Conservation (phyloP, 2,888 invertebrate genomes). For the Muscina levida region DNA sequence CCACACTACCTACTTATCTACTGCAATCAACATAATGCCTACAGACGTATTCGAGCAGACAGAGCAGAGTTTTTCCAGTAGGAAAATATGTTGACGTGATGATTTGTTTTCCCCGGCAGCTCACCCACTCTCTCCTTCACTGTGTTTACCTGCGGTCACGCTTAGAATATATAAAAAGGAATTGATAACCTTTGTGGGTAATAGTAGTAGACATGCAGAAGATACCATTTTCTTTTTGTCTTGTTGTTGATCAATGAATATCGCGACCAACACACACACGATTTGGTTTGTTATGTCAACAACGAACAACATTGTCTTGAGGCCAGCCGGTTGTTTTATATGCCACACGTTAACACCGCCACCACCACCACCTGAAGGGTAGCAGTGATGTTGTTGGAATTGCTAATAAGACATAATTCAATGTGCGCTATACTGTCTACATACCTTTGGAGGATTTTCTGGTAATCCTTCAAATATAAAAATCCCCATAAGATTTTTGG, state of each 20-base stretch:
- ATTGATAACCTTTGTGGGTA: slow-evolving; percentile 29
- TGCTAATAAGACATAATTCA: slow-evolving; percentile 22
- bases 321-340: slow-evolving; percentile 26
- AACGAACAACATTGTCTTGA: slow-evolving; percentile 17
- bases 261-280: background rate
- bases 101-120: slow-evolving; percentile 43
- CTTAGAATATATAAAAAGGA: slow-evolving; percentile 30
- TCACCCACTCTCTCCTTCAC: too few species aligned
- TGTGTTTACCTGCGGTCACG: slow-evolving; percentile 21
- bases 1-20: slow-evolving; percentile 45
- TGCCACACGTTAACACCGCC: slow-evolving; percentile 33
- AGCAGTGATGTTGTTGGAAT: slow-evolving; percentile 18
- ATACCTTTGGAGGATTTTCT: slow-evolving; percentile 12
- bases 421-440: background rate
- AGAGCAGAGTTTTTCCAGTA: slow-evolving; percentile 55
- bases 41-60: slow-evolving; percentile 19
- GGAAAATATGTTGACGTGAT: slow-evolving; percentile 34
- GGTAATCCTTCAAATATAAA: slow-evolving; percentile 10
- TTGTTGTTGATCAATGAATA: slow-evolving; percentile 25
- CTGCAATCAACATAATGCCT: background rate
- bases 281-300: slow-evolving; percentile 29
- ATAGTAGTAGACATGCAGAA: slow-evolving; percentile 6
- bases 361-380: slow-evolving; percentile 22
- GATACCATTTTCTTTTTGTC: background rate
- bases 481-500: slow-evolving; percentile 49